Evolutionary conservation across 1,140 invertebrate species (phyloP).

Genomic region (Cyphomyrmex costatus): DNA sequence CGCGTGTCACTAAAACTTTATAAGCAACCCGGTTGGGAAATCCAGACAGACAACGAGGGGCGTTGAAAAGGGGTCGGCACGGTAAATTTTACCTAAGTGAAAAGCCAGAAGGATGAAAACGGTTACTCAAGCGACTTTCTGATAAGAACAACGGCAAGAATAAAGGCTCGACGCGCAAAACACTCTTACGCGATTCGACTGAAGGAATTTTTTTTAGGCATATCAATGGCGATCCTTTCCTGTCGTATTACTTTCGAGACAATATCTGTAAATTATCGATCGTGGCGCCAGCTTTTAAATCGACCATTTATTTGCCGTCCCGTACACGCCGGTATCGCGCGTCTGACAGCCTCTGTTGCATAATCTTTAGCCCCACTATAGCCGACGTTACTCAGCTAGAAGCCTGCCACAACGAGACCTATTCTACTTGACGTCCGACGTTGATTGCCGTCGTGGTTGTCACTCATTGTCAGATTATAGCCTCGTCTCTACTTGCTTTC

Average conservation of each 20-base stretch:
- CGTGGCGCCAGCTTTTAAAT: slow-evolving; percentile 15
- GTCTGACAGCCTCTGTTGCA: slow-evolving; percentile 27
- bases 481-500: slow-evolving; percentile 21
- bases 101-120: neutral
- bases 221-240: too few relatives aligned
- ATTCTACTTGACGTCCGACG: slow-evolving; percentile 65
- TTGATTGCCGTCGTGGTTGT: slow-evolving; percentile 51
- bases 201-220: neutral
- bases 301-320: neutral
- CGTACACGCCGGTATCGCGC: neutral
- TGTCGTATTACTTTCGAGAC: neutral
- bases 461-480: slow-evolving; percentile 48
- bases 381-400: slow-evolving; percentile 33
- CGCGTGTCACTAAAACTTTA: slow-evolving; percentile 44
- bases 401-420: slow-evolving; percentile 62
- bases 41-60: neutral
- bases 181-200: neutral
- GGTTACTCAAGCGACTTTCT: neutral
- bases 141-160: neutral
- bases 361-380: slow-evolving; percentile 33
- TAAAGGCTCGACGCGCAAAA: neutral
- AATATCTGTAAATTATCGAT: slow-evolving; percentile 22
- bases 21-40: slow-evolving; percentile 22
- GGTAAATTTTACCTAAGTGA: neutral
- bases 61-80: neutral